phyloP scores from a whole-genome alignment of 2,113 vertebrate species.

The Nibea coibor region DNA sequence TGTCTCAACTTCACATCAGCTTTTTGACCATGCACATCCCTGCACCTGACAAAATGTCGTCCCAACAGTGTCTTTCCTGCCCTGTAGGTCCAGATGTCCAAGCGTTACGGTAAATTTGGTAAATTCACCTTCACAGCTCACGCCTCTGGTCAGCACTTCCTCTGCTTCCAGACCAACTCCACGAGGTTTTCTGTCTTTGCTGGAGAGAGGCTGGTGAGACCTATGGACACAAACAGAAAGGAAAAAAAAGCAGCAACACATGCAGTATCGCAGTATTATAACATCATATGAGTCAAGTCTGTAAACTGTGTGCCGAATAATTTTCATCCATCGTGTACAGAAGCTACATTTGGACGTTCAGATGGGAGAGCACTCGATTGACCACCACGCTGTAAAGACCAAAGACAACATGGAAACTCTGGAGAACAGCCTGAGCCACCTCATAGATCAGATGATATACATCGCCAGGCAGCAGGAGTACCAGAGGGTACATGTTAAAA shows the following conservation, averaged over 20 bases:
- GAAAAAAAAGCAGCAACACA: not conserved
- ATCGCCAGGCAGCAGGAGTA: constrained; percentile 91
- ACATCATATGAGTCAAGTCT: not conserved
- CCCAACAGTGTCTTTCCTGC: not conserved
- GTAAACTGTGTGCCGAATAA: too few species aligned
- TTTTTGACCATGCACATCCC: too few species aligned
- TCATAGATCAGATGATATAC: constrained; percentile 87
- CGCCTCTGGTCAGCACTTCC: constrained; percentile 86
- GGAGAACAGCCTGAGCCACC: constrained; percentile 83
- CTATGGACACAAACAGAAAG: constrained; percentile 21
- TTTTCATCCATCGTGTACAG: constrained; percentile 70
- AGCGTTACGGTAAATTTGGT: constrained; percentile 86
- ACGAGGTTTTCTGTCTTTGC: constrained; percentile 87
- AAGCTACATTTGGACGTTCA: constrained; percentile 90
- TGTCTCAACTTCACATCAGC: not conserved
- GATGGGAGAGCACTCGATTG: constrained; percentile 87
- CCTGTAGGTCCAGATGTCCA: constrained; percentile 86
- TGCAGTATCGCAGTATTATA: not conserved
- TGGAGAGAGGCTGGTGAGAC: constrained; percentile 88
- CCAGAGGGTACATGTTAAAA: constrained; percentile 77
- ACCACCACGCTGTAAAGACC: constrained; percentile 79
- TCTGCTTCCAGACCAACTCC: constrained; percentile 92
- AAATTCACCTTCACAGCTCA: constrained; percentile 91
- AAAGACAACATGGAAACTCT: constrained; percentile 89
- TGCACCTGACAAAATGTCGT: not conserved